Percentiles rank a stretch among this genome's conserved stretches.
Evolutionary conservation across 2,113 vertebrate species (phyloP).

Genomic region (Cichladusa arquata): DNA sequence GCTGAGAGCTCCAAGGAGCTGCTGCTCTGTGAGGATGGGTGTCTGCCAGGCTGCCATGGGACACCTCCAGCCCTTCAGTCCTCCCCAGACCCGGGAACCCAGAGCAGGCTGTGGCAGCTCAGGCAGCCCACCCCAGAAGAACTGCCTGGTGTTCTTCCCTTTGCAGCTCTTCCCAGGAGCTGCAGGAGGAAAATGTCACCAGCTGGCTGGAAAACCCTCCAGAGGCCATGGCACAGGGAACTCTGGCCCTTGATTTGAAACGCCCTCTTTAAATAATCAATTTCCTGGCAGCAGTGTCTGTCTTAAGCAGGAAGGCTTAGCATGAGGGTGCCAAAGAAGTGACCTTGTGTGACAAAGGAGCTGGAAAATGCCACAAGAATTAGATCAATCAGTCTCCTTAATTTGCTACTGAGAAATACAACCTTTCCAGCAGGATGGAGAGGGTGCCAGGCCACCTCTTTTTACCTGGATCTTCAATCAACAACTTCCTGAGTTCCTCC

Average conservation of each 20-base stretch:
- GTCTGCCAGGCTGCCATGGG: neutral
- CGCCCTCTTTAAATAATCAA: neutral
- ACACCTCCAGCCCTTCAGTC: neutral
- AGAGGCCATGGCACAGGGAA: neutral
- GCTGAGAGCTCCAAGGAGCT: too few relatives aligned
- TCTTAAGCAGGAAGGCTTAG: neutral
- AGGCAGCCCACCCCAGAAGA: neutral
- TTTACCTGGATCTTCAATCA: neutral
- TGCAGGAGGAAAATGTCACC: conserved; percentile 19
- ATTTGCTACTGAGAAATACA: neutral
- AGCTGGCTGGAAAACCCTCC: neutral
- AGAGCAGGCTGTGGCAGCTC: neutral
- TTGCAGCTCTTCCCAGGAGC: neutral
- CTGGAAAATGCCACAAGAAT: conserved; percentile 15
- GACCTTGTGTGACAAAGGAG: neutral
- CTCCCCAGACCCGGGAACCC: neutral
- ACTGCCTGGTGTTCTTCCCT: neutral
- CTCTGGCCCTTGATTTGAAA: neutral
- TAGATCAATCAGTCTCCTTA: neutral
- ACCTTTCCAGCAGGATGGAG: neutral
- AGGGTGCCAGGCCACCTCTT: neutral
- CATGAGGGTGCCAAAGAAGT: neutral
- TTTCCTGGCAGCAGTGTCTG: neutral
- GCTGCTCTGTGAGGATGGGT: neutral
- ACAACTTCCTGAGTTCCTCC: neutral